Evolutionary conservation across 1,140 invertebrate genomes (phyloP), one percentile per base, ranked within the genome.

Genomic region (Callitettix versicolor): DNA sequence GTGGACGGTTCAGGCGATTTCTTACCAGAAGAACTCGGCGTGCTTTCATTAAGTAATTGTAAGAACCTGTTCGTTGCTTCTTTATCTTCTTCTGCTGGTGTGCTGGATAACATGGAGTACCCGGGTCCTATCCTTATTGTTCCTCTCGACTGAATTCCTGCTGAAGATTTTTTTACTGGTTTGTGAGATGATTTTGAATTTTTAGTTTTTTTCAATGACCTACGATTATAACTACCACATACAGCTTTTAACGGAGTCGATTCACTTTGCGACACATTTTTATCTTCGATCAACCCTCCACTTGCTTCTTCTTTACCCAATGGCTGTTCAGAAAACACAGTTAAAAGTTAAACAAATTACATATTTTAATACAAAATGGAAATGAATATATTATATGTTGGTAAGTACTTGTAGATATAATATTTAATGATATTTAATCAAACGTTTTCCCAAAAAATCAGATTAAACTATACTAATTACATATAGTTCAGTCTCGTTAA

Each of bases 31-130:
- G 44, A 18, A 12, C 44, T 34, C 2, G 54, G 44, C 7, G 14
- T 15, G 7, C 47, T 47, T 17, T 44, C 17, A 20, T 49, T 36
- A 15, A 55, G 46, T n/a, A 49, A 22, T 17, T 55, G 54, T 30
- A 55, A 34, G 18, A 55, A 55, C 15, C 36, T 33, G 15, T 47
- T 14, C 54, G 48, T 55, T 20, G 43, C 44, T 47, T 55, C 54
- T 6, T 46, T 18, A 33, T 55, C 48, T 14, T 46, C 26, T 7
- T n/a, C n/a, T 22, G 41, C 44, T 22, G 54, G 54, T 5, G 17
- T 48, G n/a, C 33, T 20, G 1, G 54, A 48, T 9, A 55, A 26
- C 34, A 55, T 49, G 0, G 54, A 38, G 21, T 36, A 40, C 1
- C 54, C 54, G 33, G 54, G 54, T 17, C 33, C 54, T 12, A 49